Base-by-base conservation (phyloP, 1,140 invertebrate genomes). In the Solen grandis region DNA sequence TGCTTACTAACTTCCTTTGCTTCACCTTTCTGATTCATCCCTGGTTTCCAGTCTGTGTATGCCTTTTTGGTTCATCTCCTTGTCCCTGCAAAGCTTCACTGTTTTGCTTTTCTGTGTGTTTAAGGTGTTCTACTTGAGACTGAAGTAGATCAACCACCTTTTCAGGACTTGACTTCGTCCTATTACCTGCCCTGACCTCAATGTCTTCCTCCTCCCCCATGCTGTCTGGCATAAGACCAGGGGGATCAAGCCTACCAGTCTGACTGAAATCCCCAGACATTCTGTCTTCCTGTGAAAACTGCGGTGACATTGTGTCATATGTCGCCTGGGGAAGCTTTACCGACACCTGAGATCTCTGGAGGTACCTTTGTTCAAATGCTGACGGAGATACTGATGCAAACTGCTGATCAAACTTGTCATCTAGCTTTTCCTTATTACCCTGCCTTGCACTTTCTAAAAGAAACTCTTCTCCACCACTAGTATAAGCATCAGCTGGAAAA, bases 331-430 rank as follows among this genome's bases (percentile, higher is more conserved):
- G 75, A n/a, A 77, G 46, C 59, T 66, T 77, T 2, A 77, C 75
- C 50, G 75, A 77, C 0, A 77, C 75, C 59, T 77, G 75, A 25
- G 63, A 68, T 41, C 33, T 77, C 27, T 66, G 75, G n/a, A 77
- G 29, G 41, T 63, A 65, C 22, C 33, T 66, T 31, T 41, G 22
- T 27, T 63, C 59, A 46, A 65, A 76, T 19, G 73, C 8, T 5
- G 41, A 65, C 2, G 59, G 38, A 46, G 73, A 52, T 10, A 55
- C n/a, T 1, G 10, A 33, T 2, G 35, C 13, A 46, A 19, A 31
- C 16, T 57, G 16, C 22, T n/a, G n/a, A 16, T 29, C 33, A 27
- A 41, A 50, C 5, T 19, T 19, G 5, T 25, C 36, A 19, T 63
- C 62, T 4, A 33, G 31, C 13, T 13, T 33, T 33, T 31, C n/a